Evolutionary conservation across 2,888 invertebrate species (phyloP).

Genomic region (Elegia similella): DNA sequence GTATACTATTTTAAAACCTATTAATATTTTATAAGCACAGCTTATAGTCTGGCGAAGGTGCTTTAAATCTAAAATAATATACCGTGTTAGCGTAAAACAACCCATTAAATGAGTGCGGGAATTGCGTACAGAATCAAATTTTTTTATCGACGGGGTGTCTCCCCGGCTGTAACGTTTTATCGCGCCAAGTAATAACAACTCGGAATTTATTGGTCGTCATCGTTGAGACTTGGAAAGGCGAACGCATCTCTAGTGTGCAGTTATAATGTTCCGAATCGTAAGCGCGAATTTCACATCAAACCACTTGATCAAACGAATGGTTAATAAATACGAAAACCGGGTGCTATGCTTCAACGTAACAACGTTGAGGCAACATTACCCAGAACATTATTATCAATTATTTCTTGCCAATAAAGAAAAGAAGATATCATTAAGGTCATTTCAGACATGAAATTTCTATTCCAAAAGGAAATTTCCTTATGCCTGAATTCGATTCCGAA

Average conservation of each 20-base stretch:
- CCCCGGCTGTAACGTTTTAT: conserved; percentile 46
- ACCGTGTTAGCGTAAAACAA: conserved; percentile 33
- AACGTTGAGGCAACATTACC: neutral
- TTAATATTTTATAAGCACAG: no score
- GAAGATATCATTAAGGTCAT: neutral
- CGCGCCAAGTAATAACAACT: conserved; percentile 40
- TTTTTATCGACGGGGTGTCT: conserved; percentile 44
- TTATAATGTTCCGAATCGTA: conserved; percentile 5
- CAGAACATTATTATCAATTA: neutral
- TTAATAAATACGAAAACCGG: neutral
- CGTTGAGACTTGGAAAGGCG: conserved; percentile 36
- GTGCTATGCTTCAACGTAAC: neutral
- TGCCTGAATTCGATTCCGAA: conserved; percentile 1
- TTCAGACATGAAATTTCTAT: neutral
- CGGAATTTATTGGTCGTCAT: conserved; percentile 46
- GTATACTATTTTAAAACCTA: no score
- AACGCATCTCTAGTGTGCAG: conserved; percentile 28
- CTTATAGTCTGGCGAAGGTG: neutral
- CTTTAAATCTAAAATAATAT: conserved; percentile 1
- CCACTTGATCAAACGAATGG: neutral
- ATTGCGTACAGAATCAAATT: conserved; percentile 45
- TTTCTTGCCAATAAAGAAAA: neutral
- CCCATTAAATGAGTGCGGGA: conserved; percentile 45
- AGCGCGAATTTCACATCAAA: conserved; percentile 1
- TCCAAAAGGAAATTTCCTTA: neutral